Evolutionary conservation across 2,113 vertebrate genomes (phyloP).

Genomic region (Dasyornis broadbenti): DNA sequence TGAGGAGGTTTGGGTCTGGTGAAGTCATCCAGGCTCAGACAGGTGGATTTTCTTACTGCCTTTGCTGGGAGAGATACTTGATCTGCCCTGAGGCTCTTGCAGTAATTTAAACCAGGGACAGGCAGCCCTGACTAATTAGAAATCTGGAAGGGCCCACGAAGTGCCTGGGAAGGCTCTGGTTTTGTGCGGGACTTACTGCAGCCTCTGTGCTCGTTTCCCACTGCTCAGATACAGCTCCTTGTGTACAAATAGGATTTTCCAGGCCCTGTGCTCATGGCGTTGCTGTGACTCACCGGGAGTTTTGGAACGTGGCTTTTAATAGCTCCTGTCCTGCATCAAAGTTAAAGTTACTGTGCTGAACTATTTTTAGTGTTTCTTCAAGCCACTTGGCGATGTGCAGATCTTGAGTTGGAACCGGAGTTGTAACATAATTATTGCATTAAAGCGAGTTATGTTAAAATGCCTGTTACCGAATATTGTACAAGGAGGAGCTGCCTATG

Average conservation of each 20-base stretch:
- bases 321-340: background rate
- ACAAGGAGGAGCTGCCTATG: background rate
- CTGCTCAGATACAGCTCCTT: background rate
- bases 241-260: background rate
- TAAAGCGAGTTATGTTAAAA: background rate
- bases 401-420: background rate
- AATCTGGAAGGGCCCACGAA: background rate
- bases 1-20: background rate
- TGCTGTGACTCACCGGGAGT: background rate
- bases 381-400: background rate
- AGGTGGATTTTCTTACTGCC: background rate
- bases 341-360: background rate
- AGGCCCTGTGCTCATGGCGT: background rate
- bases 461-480: background rate
- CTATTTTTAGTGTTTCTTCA: constrained; percentile 20
- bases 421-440: background rate
- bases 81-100: background rate
- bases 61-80: background rate
- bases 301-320: background rate
- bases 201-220: background rate
- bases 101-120: background rate
- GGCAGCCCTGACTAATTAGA: constrained; percentile 1
- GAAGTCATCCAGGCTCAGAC: background rate
- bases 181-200: background rate
- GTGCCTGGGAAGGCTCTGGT: background rate